Percentiles rank a stretch among this genome's conserved stretches.
Evolutionary conservation across 2,797 vertebrate species (phyloP).

Genomic region (Oryzias dopingdopingensis): DNA sequence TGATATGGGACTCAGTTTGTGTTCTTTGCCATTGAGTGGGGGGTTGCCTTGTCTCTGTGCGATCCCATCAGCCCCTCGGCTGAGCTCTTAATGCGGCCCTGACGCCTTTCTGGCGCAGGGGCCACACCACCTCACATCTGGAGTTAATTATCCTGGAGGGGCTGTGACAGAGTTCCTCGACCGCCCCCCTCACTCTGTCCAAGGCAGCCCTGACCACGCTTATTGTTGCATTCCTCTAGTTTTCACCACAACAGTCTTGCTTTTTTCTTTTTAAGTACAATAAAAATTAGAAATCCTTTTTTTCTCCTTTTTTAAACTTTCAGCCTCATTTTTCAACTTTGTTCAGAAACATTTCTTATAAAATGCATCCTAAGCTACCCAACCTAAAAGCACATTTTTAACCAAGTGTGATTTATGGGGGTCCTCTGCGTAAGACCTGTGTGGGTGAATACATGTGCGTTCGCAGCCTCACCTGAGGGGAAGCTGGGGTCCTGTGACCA

Average conservation of each 20-base stretch:
- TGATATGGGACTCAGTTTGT: slow-evolving; percentile 42
- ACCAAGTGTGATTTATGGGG: slow-evolving; percentile 70
- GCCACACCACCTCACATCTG: slow-evolving; percentile 85
- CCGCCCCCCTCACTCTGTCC: slow-evolving; percentile 29
- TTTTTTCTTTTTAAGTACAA: too few species aligned
- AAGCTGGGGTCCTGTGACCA: slow-evolving; percentile 31
- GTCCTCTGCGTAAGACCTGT: slow-evolving; percentile 29
- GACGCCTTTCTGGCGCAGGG: slow-evolving; percentile 86
- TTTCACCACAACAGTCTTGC: slow-evolving; percentile 41
- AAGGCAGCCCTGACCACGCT: slow-evolving; percentile 47
- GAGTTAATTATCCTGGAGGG: slow-evolving; percentile 89
- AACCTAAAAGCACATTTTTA: slow-evolving; percentile 53
- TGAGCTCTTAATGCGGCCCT: slow-evolving; percentile 79
- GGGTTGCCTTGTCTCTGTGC: slow-evolving; percentile 47
- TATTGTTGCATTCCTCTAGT: slow-evolving; percentile 57
- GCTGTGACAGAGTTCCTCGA: slow-evolving; percentile 84
- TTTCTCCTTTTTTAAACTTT: too few species aligned
- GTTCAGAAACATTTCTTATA: slow-evolving; percentile 5
- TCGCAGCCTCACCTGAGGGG: slow-evolving; percentile 39
- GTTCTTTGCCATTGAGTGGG: slow-evolving; percentile 36
- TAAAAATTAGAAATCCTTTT: too few species aligned
- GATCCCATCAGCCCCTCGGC: slow-evolving; percentile 63
- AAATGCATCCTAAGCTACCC: not conserved
- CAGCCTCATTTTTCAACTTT: not conserved
- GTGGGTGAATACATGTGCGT: slow-evolving; percentile 12